Conservation (phyloP, 2,888 invertebrate genomes). For the Melitaea athalia region DNA sequence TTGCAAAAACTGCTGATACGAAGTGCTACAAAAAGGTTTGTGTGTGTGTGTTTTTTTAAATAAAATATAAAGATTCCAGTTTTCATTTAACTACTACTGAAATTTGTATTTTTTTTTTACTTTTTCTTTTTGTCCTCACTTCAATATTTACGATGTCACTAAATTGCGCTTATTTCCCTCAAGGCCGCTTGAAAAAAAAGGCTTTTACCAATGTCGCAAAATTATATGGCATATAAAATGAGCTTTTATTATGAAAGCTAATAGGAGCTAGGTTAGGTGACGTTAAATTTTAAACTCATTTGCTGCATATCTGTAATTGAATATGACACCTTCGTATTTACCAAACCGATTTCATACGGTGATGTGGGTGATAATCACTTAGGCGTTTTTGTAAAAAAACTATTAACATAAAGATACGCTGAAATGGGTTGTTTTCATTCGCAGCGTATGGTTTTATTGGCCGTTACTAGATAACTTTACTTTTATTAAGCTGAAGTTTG, state of each 20-base stretch:
- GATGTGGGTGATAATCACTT: slow-evolving; percentile 17
- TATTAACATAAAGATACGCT: slow-evolving; percentile 23
- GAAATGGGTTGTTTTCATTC: slow-evolving; percentile 21
- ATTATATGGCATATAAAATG: background rate
- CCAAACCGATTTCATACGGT: background rate
- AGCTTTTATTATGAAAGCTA: background rate
- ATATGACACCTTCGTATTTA: slow-evolving; percentile 16
- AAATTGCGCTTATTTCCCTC: background rate
- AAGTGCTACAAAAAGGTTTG: slow-evolving; percentile 1
- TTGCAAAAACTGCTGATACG: slow-evolving; percentile 6
- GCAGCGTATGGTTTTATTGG: slow-evolving; percentile 10
- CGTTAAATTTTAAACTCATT: background rate
- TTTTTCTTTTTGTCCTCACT: background rate
- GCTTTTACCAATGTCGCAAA: background rate
- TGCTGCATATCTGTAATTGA: slow-evolving; percentile 11
- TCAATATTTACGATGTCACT: background rate
- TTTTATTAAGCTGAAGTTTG: slow-evolving; percentile 8
- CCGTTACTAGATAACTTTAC: slow-evolving; percentile 8
- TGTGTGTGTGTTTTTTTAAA: slow-evolving; percentile 1
- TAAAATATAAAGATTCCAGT: background rate
- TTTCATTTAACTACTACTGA: slow-evolving; percentile 1
- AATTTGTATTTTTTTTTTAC: background rate
- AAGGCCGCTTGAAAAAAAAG: too few relatives aligned
- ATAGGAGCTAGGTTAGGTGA: background rate
- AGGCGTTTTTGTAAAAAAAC: slow-evolving; percentile 27